These are phyloP conservation scores for Indicator maculatus DNA, from an alignment of 2,113 vertebrate genomes.

Conservation along the genomic window DNA sequence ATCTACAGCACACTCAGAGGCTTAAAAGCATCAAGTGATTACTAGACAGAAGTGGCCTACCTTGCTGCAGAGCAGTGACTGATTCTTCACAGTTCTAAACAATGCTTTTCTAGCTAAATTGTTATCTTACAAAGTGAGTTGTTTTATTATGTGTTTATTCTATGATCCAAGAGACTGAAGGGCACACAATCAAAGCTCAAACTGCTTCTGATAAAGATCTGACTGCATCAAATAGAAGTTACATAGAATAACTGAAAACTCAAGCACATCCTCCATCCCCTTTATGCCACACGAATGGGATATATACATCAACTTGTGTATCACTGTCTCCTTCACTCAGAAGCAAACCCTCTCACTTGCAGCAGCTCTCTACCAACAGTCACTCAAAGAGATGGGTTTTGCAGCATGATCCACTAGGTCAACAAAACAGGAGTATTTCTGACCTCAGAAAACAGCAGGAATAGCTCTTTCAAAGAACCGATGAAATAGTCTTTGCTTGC, in stretches of 20 bases:
- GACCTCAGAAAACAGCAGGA: not conserved
- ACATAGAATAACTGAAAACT: not conserved
- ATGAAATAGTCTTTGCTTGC: not conserved
- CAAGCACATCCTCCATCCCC: not conserved
- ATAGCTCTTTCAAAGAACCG: not conserved
- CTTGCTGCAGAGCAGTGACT: not conserved
- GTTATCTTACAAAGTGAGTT: not conserved
- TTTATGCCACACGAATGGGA: accelerated
- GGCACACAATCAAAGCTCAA: not conserved
- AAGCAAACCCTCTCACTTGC: not conserved
- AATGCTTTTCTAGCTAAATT: not conserved
- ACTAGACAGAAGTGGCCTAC: not conserved
- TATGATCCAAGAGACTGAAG: not conserved
- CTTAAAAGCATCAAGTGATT: not conserved
- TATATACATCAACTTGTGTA: not conserved
- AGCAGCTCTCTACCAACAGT: not conserved
- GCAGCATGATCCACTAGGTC: not conserved
- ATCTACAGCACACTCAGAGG: not conserved
- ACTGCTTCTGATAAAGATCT: not conserved
- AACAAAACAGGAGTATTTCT: not conserved
- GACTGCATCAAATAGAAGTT: not conserved
- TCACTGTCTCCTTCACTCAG: not conserved
- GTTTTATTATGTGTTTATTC: not conserved
- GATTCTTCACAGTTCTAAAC: not conserved
- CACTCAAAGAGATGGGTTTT: not conserved